These are phyloP conservation scores for Apotomis turbidana DNA, from an alignment of 2,888 invertebrate genomes.

Conservation along the genomic window DNA sequence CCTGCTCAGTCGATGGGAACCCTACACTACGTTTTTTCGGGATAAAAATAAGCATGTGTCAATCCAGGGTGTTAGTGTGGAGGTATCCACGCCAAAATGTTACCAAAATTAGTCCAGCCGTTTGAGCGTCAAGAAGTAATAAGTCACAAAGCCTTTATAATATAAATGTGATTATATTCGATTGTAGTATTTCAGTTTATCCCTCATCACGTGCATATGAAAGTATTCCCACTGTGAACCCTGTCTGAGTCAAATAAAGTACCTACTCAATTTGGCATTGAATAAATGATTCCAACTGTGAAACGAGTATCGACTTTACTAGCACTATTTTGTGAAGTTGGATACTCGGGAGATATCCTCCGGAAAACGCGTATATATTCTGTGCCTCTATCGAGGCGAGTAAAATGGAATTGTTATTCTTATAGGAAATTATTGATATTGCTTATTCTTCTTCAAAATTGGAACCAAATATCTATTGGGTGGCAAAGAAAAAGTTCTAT, in stretches of 20 bases:
- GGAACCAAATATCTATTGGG: not conserved
- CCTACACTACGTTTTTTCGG: no score
- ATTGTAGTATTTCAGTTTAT: slow-evolving; percentile 10
- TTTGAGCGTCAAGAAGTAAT: no score
- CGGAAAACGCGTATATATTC: slow-evolving; percentile 13
- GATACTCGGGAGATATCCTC: slow-evolving; percentile 4
- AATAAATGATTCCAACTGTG: slow-evolving; percentile 23
- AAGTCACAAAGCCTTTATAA: no score
- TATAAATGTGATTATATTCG: not conserved
- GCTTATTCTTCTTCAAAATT: not conserved
- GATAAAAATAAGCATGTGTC: no score
- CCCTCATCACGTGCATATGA: slow-evolving; percentile 9
- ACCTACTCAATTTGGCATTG: slow-evolving; percentile 22
- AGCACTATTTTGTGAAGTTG: not conserved
- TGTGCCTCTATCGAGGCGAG: not conserved
- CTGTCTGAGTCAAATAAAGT: slow-evolving; percentile 12
- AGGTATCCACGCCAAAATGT: no score
- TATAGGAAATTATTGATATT: not conserved
- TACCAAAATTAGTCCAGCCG: no score
- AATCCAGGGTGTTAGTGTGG: no score
- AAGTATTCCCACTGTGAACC: slow-evolving; percentile 10
- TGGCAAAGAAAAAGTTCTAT: no score
- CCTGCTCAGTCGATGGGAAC: no score
- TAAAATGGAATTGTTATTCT: not conserved
- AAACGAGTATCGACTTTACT: slow-evolving; percentile 1